phyloP scores from a whole-genome alignment of 1,140 invertebrate species.

The Uloborus diversus region DNA sequence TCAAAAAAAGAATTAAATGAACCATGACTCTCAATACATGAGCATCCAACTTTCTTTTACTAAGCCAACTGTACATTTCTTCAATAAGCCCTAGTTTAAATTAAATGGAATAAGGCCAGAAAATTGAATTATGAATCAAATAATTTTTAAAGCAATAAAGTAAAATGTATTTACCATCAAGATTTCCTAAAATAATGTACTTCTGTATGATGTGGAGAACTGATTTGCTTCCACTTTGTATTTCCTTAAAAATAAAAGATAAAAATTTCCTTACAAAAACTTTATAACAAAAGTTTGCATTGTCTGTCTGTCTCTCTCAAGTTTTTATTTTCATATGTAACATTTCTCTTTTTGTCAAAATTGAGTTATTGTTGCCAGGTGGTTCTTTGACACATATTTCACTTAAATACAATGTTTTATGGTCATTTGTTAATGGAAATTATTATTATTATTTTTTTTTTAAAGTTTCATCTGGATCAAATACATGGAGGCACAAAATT shows the following conservation, averaged over 20 bases:
- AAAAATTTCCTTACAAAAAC: neutral
- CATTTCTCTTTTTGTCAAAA: too few relatives aligned
- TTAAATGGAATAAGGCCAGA: neutral
- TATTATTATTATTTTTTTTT: too few relatives aligned
- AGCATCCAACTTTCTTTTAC: slow-evolving; percentile 72
- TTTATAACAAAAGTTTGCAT: neutral
- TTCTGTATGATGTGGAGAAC: slow-evolving; percentile 79
- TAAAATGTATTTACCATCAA: slow-evolving; percentile 63
- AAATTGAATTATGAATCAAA: neutral
- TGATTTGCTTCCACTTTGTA: slow-evolving; percentile 70
- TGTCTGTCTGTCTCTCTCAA: too few relatives aligned
- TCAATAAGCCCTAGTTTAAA: slow-evolving; percentile 72
- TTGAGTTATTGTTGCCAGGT: too few relatives aligned
- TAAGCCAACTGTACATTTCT: slow-evolving; percentile 69
- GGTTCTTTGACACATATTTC: too few relatives aligned
- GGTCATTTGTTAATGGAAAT: too few relatives aligned
- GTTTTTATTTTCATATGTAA: too few relatives aligned
- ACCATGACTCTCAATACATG: slow-evolving; percentile 75
- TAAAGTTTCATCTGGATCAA: too few relatives aligned
- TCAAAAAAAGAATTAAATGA: slow-evolving; percentile 84
- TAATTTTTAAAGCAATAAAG: neutral
- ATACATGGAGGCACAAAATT: too few relatives aligned
- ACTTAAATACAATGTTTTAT: too few relatives aligned
- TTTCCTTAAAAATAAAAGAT: slow-evolving; percentile 67
- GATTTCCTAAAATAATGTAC: slow-evolving; percentile 78